Conservation (phyloP, 2,797 vertebrate genomes). For the Chromis chromis region DNA sequence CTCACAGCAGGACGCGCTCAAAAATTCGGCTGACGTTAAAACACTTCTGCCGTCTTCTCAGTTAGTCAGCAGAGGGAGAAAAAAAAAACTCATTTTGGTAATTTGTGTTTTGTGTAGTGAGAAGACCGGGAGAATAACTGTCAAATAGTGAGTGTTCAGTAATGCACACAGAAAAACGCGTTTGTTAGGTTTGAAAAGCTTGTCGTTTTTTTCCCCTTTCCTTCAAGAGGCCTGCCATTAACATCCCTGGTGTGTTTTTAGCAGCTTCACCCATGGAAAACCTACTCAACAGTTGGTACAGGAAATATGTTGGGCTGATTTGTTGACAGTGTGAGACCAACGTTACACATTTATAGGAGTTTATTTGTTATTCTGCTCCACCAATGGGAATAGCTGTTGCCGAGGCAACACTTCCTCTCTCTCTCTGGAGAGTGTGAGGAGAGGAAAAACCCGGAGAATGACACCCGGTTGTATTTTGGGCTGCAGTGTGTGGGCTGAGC, state of each 20-base stretch:
- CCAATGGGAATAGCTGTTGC: constrained; percentile 70
- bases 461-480: constrained; percentile 71
- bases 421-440: constrained; percentile 48
- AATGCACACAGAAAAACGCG: constrained; percentile 12
- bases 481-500: constrained; percentile 71
- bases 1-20: constrained; percentile 56
- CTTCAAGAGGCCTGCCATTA: constrained; percentile 30
- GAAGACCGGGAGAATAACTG: constrained; percentile 32
- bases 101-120: constrained; percentile 44
- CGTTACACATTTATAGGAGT: constrained; percentile 48
- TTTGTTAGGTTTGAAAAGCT: constrained; percentile 40
- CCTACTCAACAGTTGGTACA: constrained; percentile 50
- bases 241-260: constrained; percentile 53
- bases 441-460: constrained; percentile 63
- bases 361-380: constrained; percentile 56
- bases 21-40: constrained; percentile 59
- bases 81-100: constrained; percentile 44
- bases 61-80: constrained; percentile 32
- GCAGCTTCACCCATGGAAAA: constrained; percentile 50
- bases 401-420: constrained; percentile 73
- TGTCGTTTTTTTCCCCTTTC: constrained; percentile 33
- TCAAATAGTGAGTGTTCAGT: constrained; percentile 39
- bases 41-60: constrained; percentile 38
- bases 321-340: constrained; percentile 65
- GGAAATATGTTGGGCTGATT: constrained; percentile 64